Conservation (phyloP, 2,888 invertebrate species). For the Cyaniris semiargus region DNA sequence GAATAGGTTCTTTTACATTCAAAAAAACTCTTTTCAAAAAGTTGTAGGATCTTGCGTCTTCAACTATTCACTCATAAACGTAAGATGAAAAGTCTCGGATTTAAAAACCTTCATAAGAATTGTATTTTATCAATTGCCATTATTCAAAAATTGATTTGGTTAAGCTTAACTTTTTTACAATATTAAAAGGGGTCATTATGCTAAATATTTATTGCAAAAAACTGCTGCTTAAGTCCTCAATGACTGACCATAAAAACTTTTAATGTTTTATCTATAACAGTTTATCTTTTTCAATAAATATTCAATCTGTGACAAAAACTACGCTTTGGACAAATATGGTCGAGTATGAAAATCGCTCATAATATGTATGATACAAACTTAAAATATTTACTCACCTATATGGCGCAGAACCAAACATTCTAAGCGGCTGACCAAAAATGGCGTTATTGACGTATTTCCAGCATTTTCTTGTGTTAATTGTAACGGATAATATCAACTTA, state of each 20-base stretch:
- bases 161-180: neutral
- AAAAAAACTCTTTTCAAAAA: neutral
- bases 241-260: neutral
- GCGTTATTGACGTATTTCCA: slow-evolving; percentile 11
- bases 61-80: neutral
- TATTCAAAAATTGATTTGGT: too few species aligned
- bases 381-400: slow-evolving; percentile 24
- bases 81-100: neutral
- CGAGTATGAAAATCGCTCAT: slow-evolving; percentile 20
- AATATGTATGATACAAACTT: slow-evolving; percentile 25
- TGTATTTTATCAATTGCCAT: neutral
- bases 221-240: neutral
- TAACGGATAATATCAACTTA: neutral
- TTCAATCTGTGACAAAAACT: neutral
- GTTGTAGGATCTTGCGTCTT: neutral
- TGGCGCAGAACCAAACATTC: slow-evolving; percentile 20
- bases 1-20: too few species aligned
- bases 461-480: slow-evolving; percentile 2
- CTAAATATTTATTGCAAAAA: neutral
- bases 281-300: neutral
- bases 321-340: slow-evolving; percentile 6
- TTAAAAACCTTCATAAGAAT: neutral
- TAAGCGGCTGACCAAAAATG: slow-evolving; percentile 15
- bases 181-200: too few species aligned
- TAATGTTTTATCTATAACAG: neutral